phyloP scores from a whole-genome alignment of 1,140 invertebrate species.

The Drosophila rufa region DNA sequence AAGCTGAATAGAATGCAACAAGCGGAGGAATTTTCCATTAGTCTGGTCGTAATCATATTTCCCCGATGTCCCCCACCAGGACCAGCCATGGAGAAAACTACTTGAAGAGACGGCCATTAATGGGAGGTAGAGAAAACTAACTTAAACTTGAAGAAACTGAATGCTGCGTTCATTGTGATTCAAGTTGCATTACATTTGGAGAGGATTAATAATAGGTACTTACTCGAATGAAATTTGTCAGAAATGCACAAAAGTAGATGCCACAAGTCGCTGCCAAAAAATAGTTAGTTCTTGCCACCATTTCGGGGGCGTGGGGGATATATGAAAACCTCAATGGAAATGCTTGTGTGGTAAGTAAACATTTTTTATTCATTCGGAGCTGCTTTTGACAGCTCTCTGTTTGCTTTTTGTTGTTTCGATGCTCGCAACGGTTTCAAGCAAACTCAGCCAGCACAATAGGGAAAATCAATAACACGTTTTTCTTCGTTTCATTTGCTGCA shows the following conservation, averaged over 20 bases:
- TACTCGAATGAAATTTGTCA: not conserved
- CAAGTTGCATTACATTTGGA: not conserved
- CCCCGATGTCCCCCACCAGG: conserved; percentile 3
- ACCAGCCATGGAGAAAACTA: conserved; percentile 2
- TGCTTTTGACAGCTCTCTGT: conserved; percentile 31
- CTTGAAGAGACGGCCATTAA: conserved; percentile 1
- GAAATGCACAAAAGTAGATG: not conserved
- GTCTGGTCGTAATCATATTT: conserved; percentile 38
- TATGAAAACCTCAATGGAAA: conserved; percentile 1
- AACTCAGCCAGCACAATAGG: conserved; percentile 13
- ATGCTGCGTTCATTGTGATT: not conserved
- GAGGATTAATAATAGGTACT: not conserved
- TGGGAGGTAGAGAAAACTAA: not conserved
- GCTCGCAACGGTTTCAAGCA: conserved; percentile 31
- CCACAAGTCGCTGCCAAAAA: not conserved
- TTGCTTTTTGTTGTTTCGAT: conserved; percentile 22
- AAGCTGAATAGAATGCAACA: conserved; percentile 59
- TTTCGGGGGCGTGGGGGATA: not conserved
- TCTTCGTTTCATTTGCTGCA: conserved; percentile 38
- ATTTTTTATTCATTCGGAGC: conserved; percentile 6
- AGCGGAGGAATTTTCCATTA: conserved; percentile 35
- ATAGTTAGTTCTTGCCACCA: not conserved
- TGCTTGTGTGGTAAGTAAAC: conserved; percentile 7
- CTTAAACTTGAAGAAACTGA: not conserved
- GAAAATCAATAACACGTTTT: conserved; percentile 69